These are phyloP conservation scores for Plectus sambesii DNA, from an alignment of 1,140 invertebrate genomes.

Conservation along the genomic window DNA sequence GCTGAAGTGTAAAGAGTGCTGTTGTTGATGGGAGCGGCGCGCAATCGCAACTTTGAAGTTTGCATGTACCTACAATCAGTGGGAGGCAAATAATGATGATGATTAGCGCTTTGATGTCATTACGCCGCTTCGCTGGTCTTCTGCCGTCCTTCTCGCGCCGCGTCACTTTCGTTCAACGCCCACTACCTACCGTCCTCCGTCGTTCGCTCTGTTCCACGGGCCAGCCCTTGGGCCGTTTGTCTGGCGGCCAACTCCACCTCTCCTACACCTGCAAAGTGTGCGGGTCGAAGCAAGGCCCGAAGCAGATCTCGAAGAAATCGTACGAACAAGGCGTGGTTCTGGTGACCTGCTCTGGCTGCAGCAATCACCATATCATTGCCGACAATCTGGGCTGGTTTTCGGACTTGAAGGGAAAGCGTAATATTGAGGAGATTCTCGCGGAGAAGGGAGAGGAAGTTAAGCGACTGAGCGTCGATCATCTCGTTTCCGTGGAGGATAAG, in stretches of 20 bases:
- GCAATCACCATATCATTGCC: constrained; percentile 50
- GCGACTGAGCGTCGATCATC: constrained; percentile 5
- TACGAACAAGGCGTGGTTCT: constrained; percentile 51
- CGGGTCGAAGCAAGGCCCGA: constrained; percentile 39
- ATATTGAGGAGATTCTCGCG: constrained; percentile 51
- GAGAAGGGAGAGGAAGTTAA: constrained; percentile 48
- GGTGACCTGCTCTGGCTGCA: constrained; percentile 46
- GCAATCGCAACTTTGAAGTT: too few species aligned
- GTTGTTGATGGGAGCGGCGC: too few species aligned
- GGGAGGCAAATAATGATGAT: too few species aligned
- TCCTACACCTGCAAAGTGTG: constrained; percentile 44
- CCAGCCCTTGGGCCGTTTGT: too few species aligned
- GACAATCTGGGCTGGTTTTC: constrained; percentile 52
- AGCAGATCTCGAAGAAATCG: constrained; percentile 49
- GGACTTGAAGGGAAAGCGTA: constrained; percentile 47
- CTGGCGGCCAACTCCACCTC: constrained; percentile 8
- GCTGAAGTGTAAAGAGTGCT: too few species aligned
- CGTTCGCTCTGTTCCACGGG: too few species aligned
- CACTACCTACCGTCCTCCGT: too few species aligned
- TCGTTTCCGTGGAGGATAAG: constrained; percentile 10
- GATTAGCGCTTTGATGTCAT: too few species aligned
- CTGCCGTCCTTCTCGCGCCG: too few species aligned
- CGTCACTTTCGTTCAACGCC: too few species aligned
- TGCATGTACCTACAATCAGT: too few species aligned
- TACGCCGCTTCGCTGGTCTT: too few species aligned